Percentiles rank a stretch among this genome's conserved stretches.
These are phyloP conservation scores for Oreotrochilus melanogaster DNA, from an alignment of 2,113 vertebrate species.

Conservation along the genomic window DNA sequence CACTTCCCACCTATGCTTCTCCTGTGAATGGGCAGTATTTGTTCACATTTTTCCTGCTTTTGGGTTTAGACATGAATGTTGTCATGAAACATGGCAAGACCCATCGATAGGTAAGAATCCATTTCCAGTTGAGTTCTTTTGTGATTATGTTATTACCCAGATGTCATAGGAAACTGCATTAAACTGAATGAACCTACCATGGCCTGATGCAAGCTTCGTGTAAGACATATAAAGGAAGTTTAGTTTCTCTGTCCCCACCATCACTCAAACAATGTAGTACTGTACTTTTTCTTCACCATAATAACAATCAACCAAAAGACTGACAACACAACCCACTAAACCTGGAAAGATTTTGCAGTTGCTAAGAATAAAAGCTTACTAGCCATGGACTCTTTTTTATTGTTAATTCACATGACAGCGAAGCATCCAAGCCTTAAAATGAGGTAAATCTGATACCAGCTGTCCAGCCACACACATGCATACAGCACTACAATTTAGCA, in stretches of 20 bases:
- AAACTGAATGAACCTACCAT: background rate
- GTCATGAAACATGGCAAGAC: background rate
- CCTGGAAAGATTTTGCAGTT: background rate
- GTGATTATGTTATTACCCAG: background rate
- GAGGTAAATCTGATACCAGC: background rate
- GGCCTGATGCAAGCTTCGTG: background rate
- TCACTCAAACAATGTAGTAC: background rate
- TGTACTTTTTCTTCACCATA: background rate
- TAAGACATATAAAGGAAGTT: background rate
- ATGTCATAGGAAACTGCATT: background rate
- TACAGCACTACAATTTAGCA: background rate
- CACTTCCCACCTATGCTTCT: background rate
- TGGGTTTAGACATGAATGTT: background rate
- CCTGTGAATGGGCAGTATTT: background rate
- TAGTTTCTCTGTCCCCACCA: background rate
- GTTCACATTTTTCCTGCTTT: background rate
- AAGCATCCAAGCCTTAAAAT: background rate
- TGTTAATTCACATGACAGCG: background rate
- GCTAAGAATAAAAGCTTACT: background rate
- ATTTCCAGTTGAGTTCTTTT: background rate
- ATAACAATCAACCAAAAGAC: background rate
- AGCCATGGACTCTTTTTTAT: background rate
- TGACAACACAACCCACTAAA: background rate
- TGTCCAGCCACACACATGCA: background rate
- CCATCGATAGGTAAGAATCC: background rate